Percentiles rank a stretch among this genome's conserved stretches.
Evolutionary conservation across 1,140 invertebrate species (phyloP).

Genomic region (Vollenhovia emeryi): DNA sequence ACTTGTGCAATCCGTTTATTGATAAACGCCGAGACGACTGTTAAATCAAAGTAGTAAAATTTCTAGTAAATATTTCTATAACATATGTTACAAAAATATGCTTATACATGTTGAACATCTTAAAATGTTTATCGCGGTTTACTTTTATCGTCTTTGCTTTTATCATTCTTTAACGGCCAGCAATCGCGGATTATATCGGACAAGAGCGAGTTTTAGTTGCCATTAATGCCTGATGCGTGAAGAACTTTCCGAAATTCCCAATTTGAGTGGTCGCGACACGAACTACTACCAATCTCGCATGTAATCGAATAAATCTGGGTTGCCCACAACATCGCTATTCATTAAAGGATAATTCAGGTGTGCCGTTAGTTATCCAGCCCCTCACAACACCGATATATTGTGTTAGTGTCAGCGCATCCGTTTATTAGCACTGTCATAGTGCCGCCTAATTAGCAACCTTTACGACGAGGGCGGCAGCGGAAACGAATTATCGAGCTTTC

Average conservation of each 20-base stretch:
- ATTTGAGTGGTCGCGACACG: constrained; percentile 26
- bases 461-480: constrained; percentile 47
- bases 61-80: background rate
- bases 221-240: constrained; percentile 36
- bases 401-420: constrained; percentile 71
- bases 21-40: background rate
- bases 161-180: background rate
- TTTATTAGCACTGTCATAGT: constrained; percentile 79
- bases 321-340: constrained; percentile 77
- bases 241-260: constrained; percentile 36
- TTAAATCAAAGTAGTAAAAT: background rate
- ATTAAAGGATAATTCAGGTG: constrained; percentile 78
- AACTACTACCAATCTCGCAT: constrained; percentile 74
- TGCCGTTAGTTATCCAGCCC: constrained; percentile 65
- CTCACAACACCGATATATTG: constrained; percentile 64
- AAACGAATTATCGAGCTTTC: constrained; percentile 64
- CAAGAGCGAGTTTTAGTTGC: constrained; percentile 2
- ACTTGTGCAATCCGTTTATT: constrained; percentile 4
- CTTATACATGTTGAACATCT: background rate
- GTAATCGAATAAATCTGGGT: constrained; percentile 80
- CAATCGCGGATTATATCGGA: constrained; percentile 7
- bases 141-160: background rate
- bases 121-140: background rate
- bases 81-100: background rate
- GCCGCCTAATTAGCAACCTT: constrained; percentile 66